Percentiles rank a stretch among this genome's conserved stretches.
Conservation (phyloP, 2,113 vertebrate species). For the Notarius quadriscutis region DNA sequence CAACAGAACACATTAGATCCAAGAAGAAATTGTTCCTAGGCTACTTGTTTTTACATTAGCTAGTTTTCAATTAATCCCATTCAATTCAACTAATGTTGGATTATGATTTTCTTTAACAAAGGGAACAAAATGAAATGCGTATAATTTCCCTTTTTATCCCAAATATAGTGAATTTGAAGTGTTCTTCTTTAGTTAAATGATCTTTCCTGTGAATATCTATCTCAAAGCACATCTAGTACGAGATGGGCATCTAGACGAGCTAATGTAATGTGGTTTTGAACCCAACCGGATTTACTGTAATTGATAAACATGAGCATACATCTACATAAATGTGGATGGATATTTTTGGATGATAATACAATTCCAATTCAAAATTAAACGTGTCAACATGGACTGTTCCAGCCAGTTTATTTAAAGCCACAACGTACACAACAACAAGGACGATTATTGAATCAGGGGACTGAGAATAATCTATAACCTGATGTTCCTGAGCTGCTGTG, state of each 20-base stretch:
- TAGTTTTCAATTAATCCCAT: background rate
- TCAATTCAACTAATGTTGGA: background rate
- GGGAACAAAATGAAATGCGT: background rate
- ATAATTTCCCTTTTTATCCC: background rate
- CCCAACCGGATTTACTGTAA: background rate
- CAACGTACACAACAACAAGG: background rate
- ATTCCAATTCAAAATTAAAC: background rate
- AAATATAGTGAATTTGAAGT: background rate
- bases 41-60: no score
- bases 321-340: background rate
- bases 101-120: background rate
- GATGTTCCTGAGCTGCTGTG: no score
- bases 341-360: background rate
- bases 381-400: background rate
- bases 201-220: background rate
- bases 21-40: background rate
- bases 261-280: background rate
- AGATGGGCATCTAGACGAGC: background rate
- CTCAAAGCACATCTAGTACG: background rate
- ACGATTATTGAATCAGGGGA: background rate
- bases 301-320: background rate
- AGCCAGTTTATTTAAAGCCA: background rate
- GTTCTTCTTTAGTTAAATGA: no score
- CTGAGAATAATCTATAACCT: background rate
- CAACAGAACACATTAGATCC: background rate